phyloP scores from a whole-genome alignment of 1,140 invertebrate species.

The Camponotus vicinus region DNA sequence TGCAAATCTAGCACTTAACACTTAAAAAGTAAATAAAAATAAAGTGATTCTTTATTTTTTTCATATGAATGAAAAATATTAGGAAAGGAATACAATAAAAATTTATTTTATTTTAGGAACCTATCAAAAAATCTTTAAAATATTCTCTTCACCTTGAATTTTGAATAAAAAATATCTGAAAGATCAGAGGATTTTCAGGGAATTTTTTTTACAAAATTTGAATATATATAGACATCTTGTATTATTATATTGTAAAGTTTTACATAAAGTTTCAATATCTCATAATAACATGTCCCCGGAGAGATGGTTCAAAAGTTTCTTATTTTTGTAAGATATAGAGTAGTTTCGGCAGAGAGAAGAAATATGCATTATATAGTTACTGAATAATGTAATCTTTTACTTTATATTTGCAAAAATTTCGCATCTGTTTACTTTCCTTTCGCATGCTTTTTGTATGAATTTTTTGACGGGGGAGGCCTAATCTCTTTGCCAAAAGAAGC shows the following conservation, averaged over 20 bases:
- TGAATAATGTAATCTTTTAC: not conserved
- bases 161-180: too few relatives aligned
- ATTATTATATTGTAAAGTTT: not conserved
- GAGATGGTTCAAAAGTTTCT: not conserved
- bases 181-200: too few relatives aligned
- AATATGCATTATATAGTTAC: not conserved
- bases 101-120: too few relatives aligned
- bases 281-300: not conserved
- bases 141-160: too few relatives aligned
- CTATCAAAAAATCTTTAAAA: too few relatives aligned
- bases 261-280: not conserved
- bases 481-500: conserved; percentile 8
- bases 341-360: not conserved
- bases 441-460: not conserved
- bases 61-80: too few relatives aligned
- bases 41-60: too few relatives aligned
- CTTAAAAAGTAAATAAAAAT: too few relatives aligned
- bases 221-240: too few relatives aligned
- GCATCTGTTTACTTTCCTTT: not conserved
- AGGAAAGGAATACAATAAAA: too few relatives aligned
- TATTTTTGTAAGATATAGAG: not conserved
- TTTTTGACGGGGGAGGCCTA: not conserved
- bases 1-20: too few relatives aligned
- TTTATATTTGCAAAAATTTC: not conserved
- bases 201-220: too few relatives aligned